Evolutionary conservation across 2,113 vertebrate species (phyloP).

Genomic region (Prunella fulvescens): DNA sequence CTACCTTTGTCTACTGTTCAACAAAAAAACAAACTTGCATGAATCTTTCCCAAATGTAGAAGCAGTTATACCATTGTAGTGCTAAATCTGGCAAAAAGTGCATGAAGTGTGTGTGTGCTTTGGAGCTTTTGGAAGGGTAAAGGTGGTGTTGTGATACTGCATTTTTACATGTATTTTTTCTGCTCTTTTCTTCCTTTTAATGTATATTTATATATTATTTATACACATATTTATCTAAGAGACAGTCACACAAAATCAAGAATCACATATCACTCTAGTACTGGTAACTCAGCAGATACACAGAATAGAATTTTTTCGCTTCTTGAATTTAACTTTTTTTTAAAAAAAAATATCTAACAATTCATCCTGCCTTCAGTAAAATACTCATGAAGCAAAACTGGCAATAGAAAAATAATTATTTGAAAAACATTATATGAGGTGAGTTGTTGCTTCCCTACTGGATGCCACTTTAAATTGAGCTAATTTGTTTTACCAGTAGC

Average conservation of each 20-base stretch:
- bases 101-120: not conserved
- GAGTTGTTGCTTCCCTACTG: conserved; percentile 87
- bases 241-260: not conserved
- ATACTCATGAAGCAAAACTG: conserved; percentile 74
- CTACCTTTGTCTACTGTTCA: conserved; percentile 34
- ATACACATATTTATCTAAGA: not conserved
- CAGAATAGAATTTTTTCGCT: not conserved
- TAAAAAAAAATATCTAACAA: not conserved
- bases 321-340: not conserved
- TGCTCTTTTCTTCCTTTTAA: not conserved
- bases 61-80: not conserved
- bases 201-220: not conserved
- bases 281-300: not conserved
- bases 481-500: conserved; percentile 94
- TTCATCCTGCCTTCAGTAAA: conserved; percentile 64
- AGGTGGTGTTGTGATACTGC: not conserved
- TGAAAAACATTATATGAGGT: conserved; percentile 86
- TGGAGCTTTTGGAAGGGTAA: not conserved
- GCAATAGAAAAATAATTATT: conserved; percentile 83
- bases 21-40: not conserved
- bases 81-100: not conserved
- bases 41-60: conserved; percentile 23
- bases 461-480: conserved; percentile 90
- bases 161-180: not conserved
- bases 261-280: not conserved